phyloP scores from a whole-genome alignment of 2,113 vertebrate species.

The Onychostruthus taczanowskii region DNA sequence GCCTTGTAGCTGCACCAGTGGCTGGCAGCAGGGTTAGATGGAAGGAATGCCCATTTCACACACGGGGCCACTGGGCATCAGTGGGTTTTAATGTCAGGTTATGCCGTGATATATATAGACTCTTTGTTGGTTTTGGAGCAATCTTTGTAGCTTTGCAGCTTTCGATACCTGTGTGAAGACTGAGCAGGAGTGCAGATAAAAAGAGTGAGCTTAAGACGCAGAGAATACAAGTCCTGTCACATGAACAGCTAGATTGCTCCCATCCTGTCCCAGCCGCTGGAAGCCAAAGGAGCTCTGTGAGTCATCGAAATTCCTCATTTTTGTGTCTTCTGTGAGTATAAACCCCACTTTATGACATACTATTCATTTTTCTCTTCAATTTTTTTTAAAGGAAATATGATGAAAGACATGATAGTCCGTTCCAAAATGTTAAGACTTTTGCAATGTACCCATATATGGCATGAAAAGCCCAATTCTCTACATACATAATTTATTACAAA shows the following conservation, averaged over 20 bases:
- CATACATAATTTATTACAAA: not conserved
- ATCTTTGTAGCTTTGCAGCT: not conserved
- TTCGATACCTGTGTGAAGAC: not conserved
- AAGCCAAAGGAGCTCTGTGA: not conserved
- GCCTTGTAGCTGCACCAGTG: not conserved
- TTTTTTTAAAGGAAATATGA: not conserved
- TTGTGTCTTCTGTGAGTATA: not conserved
- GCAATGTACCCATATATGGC: not conserved
- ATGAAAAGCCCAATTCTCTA: not conserved
- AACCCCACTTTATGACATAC: not conserved
- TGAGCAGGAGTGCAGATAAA: not conserved
- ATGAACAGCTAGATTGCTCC: not conserved
- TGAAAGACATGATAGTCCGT: not conserved
- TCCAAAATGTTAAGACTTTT: not conserved
- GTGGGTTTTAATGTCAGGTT: not conserved
- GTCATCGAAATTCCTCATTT: not conserved
- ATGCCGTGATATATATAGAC: not conserved
- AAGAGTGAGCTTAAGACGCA: not conserved
- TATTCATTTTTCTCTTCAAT: not conserved
- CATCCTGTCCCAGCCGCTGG: not conserved
- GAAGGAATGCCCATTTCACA: not conserved
- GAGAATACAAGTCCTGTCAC: not conserved
- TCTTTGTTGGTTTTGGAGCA: not conserved
- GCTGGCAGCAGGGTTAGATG: not conserved
- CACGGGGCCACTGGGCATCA: not conserved